Evolutionary conservation across 2,797 vertebrate species (phyloP).

Genomic region (Diplodus puntazzo): DNA sequence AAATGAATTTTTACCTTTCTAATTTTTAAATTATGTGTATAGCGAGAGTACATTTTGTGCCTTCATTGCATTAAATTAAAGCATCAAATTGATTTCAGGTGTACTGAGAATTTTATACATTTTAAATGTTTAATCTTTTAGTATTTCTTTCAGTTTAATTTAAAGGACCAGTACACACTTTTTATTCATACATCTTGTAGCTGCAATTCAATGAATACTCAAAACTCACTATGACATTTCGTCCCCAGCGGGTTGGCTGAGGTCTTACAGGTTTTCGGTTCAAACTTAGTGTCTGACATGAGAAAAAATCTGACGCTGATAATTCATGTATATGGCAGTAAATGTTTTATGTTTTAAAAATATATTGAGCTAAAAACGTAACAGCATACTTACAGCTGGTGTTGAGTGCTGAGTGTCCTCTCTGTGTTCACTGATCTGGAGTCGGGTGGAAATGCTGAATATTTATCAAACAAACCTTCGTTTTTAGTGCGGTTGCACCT

Average conservation of each 20-base stretch:
- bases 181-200: neutral
- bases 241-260: neutral
- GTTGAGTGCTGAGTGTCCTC: constrained; percentile 20
- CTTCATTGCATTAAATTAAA: too few relatives aligned
- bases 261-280: neutral
- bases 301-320: neutral
- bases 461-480: constrained; percentile 61
- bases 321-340: neutral
- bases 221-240: constrained; percentile 4
- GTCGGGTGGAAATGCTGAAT: constrained; percentile 68
- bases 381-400: constrained; percentile 61
- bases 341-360: neutral
- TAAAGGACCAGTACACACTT: neutral
- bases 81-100: neutral
- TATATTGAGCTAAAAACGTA: neutral
- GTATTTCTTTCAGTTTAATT: neutral
- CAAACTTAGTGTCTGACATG: neutral
- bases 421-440: constrained; percentile 45
- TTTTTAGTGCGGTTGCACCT: constrained; percentile 76
- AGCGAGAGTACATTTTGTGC: neutral
- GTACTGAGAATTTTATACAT: neutral
- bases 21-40: neutral
- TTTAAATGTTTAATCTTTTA: neutral
- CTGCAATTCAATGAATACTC: neutral
- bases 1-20: neutral